Conservation (phyloP, 2,888 invertebrate species). For the Polymixis flavicincta region DNA sequence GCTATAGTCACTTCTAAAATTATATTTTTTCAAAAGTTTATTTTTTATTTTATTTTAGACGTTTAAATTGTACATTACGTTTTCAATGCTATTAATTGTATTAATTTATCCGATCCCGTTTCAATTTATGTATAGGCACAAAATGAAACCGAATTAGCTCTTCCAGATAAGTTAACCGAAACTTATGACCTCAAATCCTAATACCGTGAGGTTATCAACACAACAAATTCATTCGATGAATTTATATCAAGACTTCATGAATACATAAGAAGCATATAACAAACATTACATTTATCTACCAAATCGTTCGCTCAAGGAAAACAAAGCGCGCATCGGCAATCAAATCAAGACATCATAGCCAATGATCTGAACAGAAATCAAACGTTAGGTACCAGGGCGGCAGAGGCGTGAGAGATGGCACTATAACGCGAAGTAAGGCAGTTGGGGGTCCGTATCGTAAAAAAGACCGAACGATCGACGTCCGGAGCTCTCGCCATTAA, state of each 20-base stretch:
- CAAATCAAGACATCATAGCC: constrained; percentile 59
- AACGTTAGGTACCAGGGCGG: constrained; percentile 61
- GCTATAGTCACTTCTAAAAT: neutral
- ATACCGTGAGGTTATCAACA: neutral
- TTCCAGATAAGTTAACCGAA: neutral
- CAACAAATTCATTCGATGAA: neutral
- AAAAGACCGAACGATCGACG: constrained; percentile 72
- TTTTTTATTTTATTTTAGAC: neutral
- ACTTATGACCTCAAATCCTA: neutral
- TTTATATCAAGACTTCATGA: neutral
- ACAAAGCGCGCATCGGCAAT: constrained; percentile 46
- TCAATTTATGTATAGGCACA: no score
- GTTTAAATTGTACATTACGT: neutral
- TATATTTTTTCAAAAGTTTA: no score
- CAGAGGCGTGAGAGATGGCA: constrained; percentile 62
- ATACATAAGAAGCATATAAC: constrained; percentile 8
- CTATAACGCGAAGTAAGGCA: constrained; percentile 65
- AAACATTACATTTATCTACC: constrained; percentile 10
- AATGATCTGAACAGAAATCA: constrained; percentile 63
- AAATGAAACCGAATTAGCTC: neutral
- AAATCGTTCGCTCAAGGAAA: constrained; percentile 20
- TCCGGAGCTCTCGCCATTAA: constrained; percentile 74
- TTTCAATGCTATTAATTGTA: no score
- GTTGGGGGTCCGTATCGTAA: constrained; percentile 74
- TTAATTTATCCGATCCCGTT: no score